Evolutionary conservation across 2,113 vertebrate genomes (phyloP), one percentile per base, ranked within the genome.

Genomic region (Sphaerodactylus townsendi): DNA sequence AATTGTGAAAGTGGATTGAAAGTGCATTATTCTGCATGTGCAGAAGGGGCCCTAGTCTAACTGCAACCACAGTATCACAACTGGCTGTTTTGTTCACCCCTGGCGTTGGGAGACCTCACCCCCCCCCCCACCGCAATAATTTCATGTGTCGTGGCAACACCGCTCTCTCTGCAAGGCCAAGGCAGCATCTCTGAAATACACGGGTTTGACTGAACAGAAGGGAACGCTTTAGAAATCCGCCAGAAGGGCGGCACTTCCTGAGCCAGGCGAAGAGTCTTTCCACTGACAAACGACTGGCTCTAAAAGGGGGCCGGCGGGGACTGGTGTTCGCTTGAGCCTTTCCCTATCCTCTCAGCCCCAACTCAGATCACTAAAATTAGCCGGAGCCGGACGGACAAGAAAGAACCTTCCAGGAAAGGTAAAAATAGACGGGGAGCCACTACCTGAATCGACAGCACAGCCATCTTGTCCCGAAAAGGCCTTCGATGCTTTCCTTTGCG

Each of bases 401-500:
- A 28, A 11, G 50, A 41, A 39, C 2, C 25, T 9, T 39, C 4
- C 25, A 10, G 79, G 4, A 37, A 23, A 56, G 19, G 10, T 4
- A 30, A 71, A 9, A 56, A 25, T 5, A 56, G 23, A 10, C 15
- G 13, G 13, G n/a, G 53, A 56, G 21, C 23, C 4, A 9, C 41
- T 46, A 78, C 77, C 39, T 65, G 59, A 9, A 1, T 7, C 35
- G n/a, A 28, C 37, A 0, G 15, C 39, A 23, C 6, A 17, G 11
- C 25, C 37, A 62, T 41, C 79, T 59, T 59, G 15, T 13, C 2
- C 28, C 8, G 23, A 0, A 50, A 1, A 6, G 2, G 17, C n/a
- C 4, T 11, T 4, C 59, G 9, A 5, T 5, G 13, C 9, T 19
- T 37, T 68, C 33, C 64, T 66, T n/a, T 71, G 0, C 0, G 37